Conservation (phyloP, 2,113 vertebrate genomes). For the Psephotus haematonotus region DNA sequence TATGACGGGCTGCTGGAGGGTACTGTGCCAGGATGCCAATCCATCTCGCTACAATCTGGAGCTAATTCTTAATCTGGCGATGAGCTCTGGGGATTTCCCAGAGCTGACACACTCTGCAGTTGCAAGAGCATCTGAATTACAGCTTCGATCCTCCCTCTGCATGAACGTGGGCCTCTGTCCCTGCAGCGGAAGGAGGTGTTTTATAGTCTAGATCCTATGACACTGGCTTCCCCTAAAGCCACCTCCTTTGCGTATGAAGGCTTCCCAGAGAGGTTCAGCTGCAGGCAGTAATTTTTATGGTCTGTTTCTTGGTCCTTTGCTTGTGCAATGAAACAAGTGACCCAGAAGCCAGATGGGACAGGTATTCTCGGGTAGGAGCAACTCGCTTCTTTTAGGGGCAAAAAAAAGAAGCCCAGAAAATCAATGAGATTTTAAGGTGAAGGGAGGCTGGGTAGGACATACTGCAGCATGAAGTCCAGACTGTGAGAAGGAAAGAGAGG, state of each 20-base stretch:
- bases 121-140: conserved; percentile 7
- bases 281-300: conserved; percentile 25
- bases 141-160: not conserved
- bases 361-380: not conserved
- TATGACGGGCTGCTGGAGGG: not conserved
- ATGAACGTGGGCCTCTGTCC: not conserved
- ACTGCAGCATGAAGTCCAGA: not conserved
- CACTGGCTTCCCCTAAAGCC: not conserved
- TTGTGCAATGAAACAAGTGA: not conserved
- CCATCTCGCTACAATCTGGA: not conserved
- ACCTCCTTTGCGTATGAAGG: not conserved
- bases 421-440: not conserved
- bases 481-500: not conserved
- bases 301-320: conserved; percentile 41
- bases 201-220: conserved; percentile 4
- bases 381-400: not conserved
- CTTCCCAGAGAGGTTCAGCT: conserved; percentile 29
- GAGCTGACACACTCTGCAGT: not conserved
- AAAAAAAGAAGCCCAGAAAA: not conserved
- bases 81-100: conserved; percentile 47
- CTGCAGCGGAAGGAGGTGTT: conserved; percentile 27
- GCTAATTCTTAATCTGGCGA: conserved; percentile 32
- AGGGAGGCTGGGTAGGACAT: not conserved
- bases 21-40: not conserved
- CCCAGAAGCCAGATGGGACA: conserved; percentile 1